Evolutionary conservation across 2,113 vertebrate species (phyloP), one percentile per base, ranked within the genome.

Genomic region (Hemichromis elongatus): DNA sequence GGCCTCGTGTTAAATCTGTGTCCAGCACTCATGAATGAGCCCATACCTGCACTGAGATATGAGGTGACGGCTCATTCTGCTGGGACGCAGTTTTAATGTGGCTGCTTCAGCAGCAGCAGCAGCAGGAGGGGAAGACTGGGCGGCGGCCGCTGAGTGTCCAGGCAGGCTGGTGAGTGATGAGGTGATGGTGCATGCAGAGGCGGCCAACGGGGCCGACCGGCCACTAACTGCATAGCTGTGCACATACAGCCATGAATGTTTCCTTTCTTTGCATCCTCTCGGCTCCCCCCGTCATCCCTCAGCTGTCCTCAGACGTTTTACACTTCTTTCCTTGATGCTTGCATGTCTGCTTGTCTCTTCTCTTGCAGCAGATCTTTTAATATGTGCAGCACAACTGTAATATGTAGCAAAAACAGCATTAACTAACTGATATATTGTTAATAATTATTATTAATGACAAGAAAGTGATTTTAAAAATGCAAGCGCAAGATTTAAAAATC

Each of bases 111-210:
- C 75, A 56, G 84, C 77, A 28, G 83, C n/a, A 26, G 81, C 24
- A 10, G 52, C 5, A 16, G 53, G 68, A 28, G 19, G 40, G 19
- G 26, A 12, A 42, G n/a, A 47, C 24, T 11, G 83, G 79, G 87
- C 21, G 70, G 87, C 0, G 85, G 79, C 45, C 26, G 82, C 86
- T 5, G 82, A 85, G 80, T 24, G 59, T 87, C 80, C 89, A 52
- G 89, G 86, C 88, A 80, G 89, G 78, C 70, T 24, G 63, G 18
- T 94, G 93, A 94, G 70, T 92, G 93, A 95, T 94, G 94, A 95
- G 93, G 94, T 94, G 93, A 93, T 21, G 81, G 92, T 55, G 89
- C 88, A 63, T 18, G 80, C 61, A 53, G 89, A 68, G 79, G 52
- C 24, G 55, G 86, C 90, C 89, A 84, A 63, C 52, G 18, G 57